Evolutionary conservation across 2,113 vertebrate genomes (phyloP), one percentile per base, ranked within the genome.

Genomic region (Dicrurus megarhynchus): DNA sequence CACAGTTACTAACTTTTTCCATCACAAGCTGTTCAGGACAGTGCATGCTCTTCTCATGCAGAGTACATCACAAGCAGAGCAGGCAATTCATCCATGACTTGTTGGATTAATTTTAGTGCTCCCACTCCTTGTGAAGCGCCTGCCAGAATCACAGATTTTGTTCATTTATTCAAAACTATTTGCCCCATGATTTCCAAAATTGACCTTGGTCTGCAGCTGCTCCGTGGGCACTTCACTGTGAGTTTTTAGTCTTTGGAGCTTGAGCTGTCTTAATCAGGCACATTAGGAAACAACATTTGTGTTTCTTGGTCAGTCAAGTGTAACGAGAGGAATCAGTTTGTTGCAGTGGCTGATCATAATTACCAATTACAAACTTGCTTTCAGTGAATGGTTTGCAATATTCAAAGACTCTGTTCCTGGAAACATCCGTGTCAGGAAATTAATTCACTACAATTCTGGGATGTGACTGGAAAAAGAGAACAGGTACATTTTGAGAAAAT

Each of bases 91-190:
- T 56, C 69, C 20, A 2, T 42, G 50, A 78, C 73, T 78, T 0
- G 0, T 35, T 27, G 49, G 73, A 85, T 65, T 74, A 18, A 77
- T 91, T 91, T 65, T 64, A 87, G 33, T 21, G 50, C 47, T 94
- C 53, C 35, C 46, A 27, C 33, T 77, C 22, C 28, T 69, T 61
- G 30, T 47, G 50, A 93, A 87, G 47, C 23, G 41, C 59, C 73
- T 90, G 44, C 70, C 70, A 91, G 46, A 82, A 84, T 76, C 60
- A 59, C 3, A 3, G 37, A 67, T 87, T 82, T 92, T 44, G n/a
- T 56, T 85, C 9, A 83, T 96, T 87, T 92, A 81, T 84, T 92
- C 84, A 77, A 24, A 96, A 74, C 13, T 85, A n/a, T 89, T 87
- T 90, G 56, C 50, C 44, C 35, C 3, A 6, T 16, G 68, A 63